These are phyloP conservation scores for Drosophila biarmipes DNA, from an alignment of 1,140 invertebrate species.

Conservation along the genomic window DNA sequence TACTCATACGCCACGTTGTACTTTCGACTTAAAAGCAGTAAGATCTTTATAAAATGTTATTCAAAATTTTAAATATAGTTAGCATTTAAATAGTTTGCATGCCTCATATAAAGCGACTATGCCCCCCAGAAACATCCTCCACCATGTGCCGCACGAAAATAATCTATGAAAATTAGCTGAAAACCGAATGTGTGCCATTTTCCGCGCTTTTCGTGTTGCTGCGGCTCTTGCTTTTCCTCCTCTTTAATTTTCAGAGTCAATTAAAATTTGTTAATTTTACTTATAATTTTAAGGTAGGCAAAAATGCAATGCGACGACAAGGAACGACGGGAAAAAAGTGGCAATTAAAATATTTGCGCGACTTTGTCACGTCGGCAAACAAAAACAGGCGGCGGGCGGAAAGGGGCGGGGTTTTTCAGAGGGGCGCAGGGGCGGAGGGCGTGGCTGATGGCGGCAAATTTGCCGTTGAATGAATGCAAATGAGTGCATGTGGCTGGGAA, in stretches of 20 bases:
- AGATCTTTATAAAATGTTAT: background rate
- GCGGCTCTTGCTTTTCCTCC: slow-evolving; percentile 12
- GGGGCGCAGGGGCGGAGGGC: background rate
- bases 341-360: slow-evolving; percentile 78
- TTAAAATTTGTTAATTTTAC: slow-evolving; percentile 82
- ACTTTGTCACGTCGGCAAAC: slow-evolving; percentile 64
- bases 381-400: slow-evolving; percentile 9
- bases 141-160: slow-evolving; percentile 29
- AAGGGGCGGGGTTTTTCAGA: too few relatives aligned
- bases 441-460: slow-evolving; percentile 45
- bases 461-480: slow-evolving; percentile 49
- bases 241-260: slow-evolving; percentile 78
- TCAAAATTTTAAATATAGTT: background rate
- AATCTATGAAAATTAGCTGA: slow-evolving; percentile 67
- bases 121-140: slow-evolving; percentile 7
- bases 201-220: slow-evolving; percentile 32
- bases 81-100: too few relatives aligned
- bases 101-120: too few relatives aligned
- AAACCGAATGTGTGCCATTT: slow-evolving; percentile 55
- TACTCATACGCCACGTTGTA: background rate
- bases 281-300: slow-evolving; percentile 76
- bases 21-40: background rate
- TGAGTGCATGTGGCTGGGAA: background rate
- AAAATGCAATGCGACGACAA: slow-evolving; percentile 62
- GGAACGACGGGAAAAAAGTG: slow-evolving; percentile 34